Evolutionary conservation across 1,140 invertebrate species (phyloP).

Genomic region (Rhyacophila brunnea): DNA sequence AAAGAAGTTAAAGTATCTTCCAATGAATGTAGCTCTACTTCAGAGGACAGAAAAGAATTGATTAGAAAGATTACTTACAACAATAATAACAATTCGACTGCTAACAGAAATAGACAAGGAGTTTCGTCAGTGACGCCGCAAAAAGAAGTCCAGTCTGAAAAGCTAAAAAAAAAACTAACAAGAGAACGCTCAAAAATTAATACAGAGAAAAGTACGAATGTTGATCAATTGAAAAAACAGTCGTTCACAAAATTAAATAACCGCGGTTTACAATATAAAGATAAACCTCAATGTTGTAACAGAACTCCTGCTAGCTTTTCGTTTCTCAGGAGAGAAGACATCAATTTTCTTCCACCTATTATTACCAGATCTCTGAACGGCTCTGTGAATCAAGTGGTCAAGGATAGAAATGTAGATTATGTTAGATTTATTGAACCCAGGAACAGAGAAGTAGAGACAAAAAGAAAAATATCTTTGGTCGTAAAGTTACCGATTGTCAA

Average conservation of each 20-base stretch:
- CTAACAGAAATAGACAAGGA: too few relatives aligned
- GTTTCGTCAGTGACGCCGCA: too few relatives aligned
- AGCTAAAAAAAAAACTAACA: too few relatives aligned
- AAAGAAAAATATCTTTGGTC: slow-evolving; percentile 15
- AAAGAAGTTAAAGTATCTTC: slow-evolving; percentile 5
- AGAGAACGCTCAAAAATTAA: too few relatives aligned
- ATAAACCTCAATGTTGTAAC: too few relatives aligned
- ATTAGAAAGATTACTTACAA: background rate
- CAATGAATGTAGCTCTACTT: background rate
- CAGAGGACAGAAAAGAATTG: background rate
- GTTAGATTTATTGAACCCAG: slow-evolving; percentile 11
- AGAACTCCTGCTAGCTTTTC: background rate
- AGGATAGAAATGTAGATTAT: background rate
- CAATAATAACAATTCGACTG: too few relatives aligned
- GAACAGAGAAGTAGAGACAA: slow-evolving; percentile 1
- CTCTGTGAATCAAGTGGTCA: slow-evolving; percentile 3
- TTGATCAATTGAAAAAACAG: too few relatives aligned
- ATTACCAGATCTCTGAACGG: slow-evolving; percentile 21
- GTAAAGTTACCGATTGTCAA: slow-evolving; percentile 23
- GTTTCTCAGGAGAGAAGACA: slow-evolving; percentile 2
- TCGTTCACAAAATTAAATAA: too few relatives aligned
- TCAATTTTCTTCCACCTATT: slow-evolving; percentile 18
- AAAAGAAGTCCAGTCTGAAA: too few relatives aligned
- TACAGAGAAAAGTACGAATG: too few relatives aligned
- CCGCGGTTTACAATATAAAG: too few relatives aligned